phyloP scores from a whole-genome alignment of 2,888 invertebrate species.

The Nomada lathburiana region DNA sequence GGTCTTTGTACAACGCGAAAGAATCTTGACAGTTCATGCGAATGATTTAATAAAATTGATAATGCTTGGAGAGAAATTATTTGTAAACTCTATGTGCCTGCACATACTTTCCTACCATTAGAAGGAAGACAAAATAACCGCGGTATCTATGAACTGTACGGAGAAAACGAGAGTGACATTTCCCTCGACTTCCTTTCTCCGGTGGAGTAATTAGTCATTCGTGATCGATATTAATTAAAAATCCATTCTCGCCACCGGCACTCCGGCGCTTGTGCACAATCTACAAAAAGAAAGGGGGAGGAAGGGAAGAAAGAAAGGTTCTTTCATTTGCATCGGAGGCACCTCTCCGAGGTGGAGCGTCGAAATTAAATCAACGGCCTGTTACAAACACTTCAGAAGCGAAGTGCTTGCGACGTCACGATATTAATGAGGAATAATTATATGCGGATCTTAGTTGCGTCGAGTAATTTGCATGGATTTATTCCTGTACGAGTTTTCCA shows the following conservation, averaged over 20 bases:
- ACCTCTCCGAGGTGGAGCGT: constrained; percentile 18
- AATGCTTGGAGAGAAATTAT: neutral
- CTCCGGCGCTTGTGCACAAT: neutral
- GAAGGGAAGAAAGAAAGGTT: constrained; percentile 6
- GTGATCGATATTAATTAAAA: constrained; percentile 27
- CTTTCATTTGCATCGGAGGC: constrained; percentile 43
- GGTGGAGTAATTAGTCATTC: neutral
- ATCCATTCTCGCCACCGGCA: neutral
- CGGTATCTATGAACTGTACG: neutral
- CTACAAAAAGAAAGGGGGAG: neutral
- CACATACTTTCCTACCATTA: neutral
- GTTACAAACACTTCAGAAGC: constrained; percentile 46
- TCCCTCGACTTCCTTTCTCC: neutral
- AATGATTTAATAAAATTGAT: too few species aligned
- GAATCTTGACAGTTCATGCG: too few species aligned
- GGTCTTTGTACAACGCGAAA: too few species aligned
- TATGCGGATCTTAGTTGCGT: constrained; percentile 42
- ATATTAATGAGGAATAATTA: constrained; percentile 60
- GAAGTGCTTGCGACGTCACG: constrained; percentile 48
- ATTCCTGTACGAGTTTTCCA: constrained; percentile 41
- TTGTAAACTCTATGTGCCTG: neutral
- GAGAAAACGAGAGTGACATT: neutral
- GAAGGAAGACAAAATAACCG: neutral
- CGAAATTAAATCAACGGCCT: constrained; percentile 51
- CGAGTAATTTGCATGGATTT: constrained; percentile 47